phyloP scores from a whole-genome alignment of 2,113 vertebrate species.

The Colistium nudipinnis region DNA sequence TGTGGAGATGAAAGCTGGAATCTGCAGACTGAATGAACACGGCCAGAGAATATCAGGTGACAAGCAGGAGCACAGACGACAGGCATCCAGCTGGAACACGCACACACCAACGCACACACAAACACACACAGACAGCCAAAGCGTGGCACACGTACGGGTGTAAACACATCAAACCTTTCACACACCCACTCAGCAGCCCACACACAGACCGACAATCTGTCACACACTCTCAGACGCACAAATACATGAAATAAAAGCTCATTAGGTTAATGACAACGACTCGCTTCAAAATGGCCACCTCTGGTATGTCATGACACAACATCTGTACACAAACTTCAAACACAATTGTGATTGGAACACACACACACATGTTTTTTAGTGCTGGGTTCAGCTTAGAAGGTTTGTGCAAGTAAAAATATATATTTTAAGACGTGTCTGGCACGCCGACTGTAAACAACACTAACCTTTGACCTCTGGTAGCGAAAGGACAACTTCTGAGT shows the following conservation, averaged over 20 bases:
- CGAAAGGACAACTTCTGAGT: not conserved
- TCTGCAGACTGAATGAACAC: constrained; percentile 44
- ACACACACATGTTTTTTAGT: not conserved
- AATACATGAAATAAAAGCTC: not conserved
- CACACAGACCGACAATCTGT: constrained; percentile 27
- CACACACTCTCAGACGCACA: not conserved
- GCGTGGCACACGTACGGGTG: not conserved
- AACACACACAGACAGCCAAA: constrained; percentile 2
- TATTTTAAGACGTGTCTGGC: not conserved
- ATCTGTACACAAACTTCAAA: constrained; percentile 2
- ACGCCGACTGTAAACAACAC: not conserved
- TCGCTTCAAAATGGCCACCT: constrained; percentile 15
- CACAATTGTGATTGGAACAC: not conserved
- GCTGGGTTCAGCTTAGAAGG: not conserved
- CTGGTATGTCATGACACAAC: not conserved
- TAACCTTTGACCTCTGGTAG: not conserved
- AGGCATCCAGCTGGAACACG: constrained; percentile 20
- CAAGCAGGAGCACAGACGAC: constrained; percentile 37
- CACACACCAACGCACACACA: not conserved
- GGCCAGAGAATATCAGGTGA: constrained; percentile 55
- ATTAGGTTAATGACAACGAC: constrained; percentile 34
- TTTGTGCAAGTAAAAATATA: not conserved
- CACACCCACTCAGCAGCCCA: constrained; percentile 13
- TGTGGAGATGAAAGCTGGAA: constrained; percentile 60
- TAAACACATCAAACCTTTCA: constrained; percentile 18